These are phyloP conservation scores for Anhinga rufa DNA, from an alignment of 2,113 vertebrate species.

Conservation along the genomic window DNA sequence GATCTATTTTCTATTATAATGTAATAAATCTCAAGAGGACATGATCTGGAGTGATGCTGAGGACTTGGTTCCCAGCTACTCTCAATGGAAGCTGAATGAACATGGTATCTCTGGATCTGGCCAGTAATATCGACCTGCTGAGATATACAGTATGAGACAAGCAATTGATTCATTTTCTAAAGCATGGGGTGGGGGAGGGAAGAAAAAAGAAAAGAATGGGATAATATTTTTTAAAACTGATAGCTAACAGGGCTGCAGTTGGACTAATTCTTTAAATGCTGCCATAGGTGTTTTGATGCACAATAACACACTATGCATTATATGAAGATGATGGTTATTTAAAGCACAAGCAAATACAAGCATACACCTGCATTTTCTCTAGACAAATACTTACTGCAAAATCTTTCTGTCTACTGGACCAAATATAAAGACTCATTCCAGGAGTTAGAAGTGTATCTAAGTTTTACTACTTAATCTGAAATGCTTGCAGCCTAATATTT, in stretches of 20 bases:
- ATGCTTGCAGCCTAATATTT: neutral
- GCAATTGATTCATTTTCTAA: neutral
- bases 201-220: neutral
- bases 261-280: neutral
- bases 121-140: accelerated
- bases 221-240: accelerated
- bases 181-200: neutral
- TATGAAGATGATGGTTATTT: neutral
- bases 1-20: neutral
- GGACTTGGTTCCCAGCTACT: neutral
- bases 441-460: neutral
- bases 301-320: neutral
- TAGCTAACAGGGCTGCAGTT: neutral
- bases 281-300: neutral
- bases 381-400: neutral
- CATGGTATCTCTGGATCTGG: neutral
- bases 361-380: neutral
- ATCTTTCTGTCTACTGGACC: neutral
- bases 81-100: neutral
- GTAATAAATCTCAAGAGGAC: neutral
- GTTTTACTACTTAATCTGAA: neutral
- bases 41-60: neutral
- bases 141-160: neutral
- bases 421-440: neutral
- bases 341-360: accelerated